Conservation (phyloP, 2,888 invertebrate species). For the Nomada fucata region DNA sequence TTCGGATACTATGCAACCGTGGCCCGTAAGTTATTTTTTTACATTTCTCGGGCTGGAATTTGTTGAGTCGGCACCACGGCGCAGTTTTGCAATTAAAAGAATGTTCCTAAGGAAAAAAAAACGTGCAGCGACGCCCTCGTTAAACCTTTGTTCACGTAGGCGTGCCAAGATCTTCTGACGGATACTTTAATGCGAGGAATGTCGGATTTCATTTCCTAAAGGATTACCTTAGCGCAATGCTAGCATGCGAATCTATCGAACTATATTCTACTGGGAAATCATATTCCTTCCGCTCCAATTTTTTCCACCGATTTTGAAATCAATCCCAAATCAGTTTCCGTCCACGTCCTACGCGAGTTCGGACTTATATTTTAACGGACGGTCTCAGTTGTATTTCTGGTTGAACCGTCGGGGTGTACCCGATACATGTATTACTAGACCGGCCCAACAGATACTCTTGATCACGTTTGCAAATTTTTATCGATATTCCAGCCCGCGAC, state of each 20-base stretch:
- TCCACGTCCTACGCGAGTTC: too few relatives aligned
- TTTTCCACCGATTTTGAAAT: slow-evolving; percentile 18
- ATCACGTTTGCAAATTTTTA: slow-evolving; percentile 39
- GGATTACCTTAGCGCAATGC: slow-evolving; percentile 8
- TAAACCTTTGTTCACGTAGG: slow-evolving; percentile 20
- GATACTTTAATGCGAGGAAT: background rate
- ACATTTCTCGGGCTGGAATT: background rate
- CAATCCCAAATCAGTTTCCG: slow-evolving; percentile 8
- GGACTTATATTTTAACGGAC: too few relatives aligned
- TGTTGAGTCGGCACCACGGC: background rate
- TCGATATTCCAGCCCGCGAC: slow-evolving; percentile 21
- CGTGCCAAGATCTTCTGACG: slow-evolving; percentile 3
- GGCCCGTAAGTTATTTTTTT: background rate
- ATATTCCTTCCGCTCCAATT: slow-evolving; percentile 35
- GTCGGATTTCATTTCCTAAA: slow-evolving; percentile 16
- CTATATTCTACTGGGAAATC: slow-evolving; percentile 3
- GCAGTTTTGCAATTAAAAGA: background rate
- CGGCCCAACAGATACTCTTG: background rate
- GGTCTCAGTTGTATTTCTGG: background rate
- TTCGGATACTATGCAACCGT: background rate
- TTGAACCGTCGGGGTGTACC: background rate
- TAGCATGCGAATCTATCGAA: background rate
- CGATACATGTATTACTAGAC: slow-evolving; percentile 4
- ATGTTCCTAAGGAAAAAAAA: background rate
- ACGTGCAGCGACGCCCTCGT: background rate